Percentiles rank a stretch among this genome's conserved stretches.
Conservation (phyloP, 92 coral and sea anemone genomes). For the Actinostola sp. region DNA sequence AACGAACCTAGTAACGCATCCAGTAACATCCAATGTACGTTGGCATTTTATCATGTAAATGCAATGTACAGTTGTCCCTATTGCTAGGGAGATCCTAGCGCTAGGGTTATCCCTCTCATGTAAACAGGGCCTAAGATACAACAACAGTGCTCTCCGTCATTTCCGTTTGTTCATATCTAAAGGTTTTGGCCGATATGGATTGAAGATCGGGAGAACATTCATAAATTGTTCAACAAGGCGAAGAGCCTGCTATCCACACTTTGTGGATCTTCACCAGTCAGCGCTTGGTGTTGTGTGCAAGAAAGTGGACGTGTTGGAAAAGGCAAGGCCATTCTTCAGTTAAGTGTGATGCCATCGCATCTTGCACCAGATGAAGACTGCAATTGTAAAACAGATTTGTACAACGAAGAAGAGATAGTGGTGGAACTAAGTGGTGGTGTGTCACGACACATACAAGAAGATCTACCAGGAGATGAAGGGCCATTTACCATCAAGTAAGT, state of each 20-base stretch:
- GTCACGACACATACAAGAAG: neutral
- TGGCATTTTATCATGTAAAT: no score
- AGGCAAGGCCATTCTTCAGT: constrained; percentile 1
- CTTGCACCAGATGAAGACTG: neutral
- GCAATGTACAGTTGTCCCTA: no score
- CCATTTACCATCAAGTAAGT: neutral
- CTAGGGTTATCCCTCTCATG: neutral
- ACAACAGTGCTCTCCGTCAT: neutral
- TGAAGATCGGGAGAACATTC: neutral
- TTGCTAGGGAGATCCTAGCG: no score
- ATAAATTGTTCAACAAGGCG: neutral
- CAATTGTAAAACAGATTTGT: neutral
- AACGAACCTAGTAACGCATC: no score
- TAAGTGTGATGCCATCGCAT: neutral
- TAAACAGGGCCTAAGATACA: neutral
- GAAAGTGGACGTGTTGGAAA: neutral
- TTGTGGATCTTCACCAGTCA: constrained; percentile 4
- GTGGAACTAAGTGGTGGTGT: constrained; percentile 20
- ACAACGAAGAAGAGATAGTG: constrained; percentile 6
- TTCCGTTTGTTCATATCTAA: neutral
- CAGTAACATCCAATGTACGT: no score
- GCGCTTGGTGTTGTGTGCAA: constrained; percentile 3
- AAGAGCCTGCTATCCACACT: neutral
- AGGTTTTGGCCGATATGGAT: constrained; percentile 26
- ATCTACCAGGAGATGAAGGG: neutral